Percentiles rank a stretch among this genome's conserved stretches.
phyloP scores from a whole-genome alignment of 2,797 vertebrate species.

The Rhynchotus rufescens region DNA sequence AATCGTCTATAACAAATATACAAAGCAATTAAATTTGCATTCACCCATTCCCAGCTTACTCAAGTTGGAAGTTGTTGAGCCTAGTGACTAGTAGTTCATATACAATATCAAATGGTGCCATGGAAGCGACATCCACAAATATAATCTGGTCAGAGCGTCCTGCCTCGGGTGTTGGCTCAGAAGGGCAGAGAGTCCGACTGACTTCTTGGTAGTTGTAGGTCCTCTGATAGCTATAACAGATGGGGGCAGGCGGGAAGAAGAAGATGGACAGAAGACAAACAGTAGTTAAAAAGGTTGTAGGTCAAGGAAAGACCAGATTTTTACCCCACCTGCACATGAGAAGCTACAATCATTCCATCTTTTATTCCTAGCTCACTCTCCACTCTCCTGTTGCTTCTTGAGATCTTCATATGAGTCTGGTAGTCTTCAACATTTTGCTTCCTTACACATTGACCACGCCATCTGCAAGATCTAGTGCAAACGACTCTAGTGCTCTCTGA shows the following conservation, averaged over 20 bases:
- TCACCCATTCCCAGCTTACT: conserved; percentile 71
- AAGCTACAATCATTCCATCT: not conserved
- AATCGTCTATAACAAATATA: not conserved
- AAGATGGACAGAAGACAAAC: not conserved
- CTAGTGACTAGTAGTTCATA: conserved; percentile 82
- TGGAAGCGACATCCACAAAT: conserved; percentile 82
- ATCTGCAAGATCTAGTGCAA: not conserved
- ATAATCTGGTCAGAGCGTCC: conserved; percentile 77
- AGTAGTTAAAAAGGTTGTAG: not conserved
- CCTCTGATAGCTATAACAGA: conserved; percentile 76
- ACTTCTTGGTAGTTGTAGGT: conserved; percentile 86
- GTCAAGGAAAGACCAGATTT: not conserved
- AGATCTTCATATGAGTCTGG: not conserved
- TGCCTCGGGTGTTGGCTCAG: conserved; percentile 73
- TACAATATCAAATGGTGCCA: conserved; percentile 77
- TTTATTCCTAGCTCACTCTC: not conserved
- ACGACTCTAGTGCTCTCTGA: not conserved
- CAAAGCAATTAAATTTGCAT: not conserved
- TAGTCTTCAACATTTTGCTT: not conserved
- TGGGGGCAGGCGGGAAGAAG: not conserved
- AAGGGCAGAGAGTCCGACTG: conserved; percentile 84
- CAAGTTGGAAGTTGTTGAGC: conserved; percentile 81
- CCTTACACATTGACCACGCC: rapidly evolving
- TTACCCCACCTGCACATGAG: not conserved
- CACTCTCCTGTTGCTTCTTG: not conserved